A percentile compares a stretch with the other conserved stretches of the same genome.
phyloP scores from a whole-genome alignment of 2,113 vertebrate species.

The Stegostoma tigrinum region DNA sequence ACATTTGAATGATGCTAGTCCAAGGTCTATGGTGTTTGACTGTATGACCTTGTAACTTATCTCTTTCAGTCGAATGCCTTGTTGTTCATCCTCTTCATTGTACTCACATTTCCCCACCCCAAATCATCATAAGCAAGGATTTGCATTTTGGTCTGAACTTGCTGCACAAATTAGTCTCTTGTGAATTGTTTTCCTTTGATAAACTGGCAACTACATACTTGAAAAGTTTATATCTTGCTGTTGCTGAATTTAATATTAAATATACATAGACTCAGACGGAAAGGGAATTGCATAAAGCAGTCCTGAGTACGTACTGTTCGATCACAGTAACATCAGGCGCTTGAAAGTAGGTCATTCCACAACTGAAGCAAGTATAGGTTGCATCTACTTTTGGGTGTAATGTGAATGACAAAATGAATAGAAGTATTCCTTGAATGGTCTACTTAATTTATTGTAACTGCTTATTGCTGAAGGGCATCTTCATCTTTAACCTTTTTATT shows the following conservation, averaged over 20 bases:
- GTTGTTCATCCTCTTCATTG: not conserved
- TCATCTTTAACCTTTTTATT: not conserved
- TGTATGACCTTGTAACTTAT: not conserved
- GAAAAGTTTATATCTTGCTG: slow-evolving; percentile 29
- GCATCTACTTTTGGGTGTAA: not conserved
- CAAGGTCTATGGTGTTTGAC: not conserved
- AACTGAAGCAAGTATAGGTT: slow-evolving; percentile 1
- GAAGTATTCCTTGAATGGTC: not conserved
- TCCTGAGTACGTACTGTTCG: not conserved
- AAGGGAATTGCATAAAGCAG: slow-evolving; percentile 33
- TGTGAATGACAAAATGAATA: not conserved
- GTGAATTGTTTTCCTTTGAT: slow-evolving; percentile 33
- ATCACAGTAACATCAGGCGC: not conserved
- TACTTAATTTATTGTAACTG: not conserved
- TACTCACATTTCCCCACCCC: not conserved
- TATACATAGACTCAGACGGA: slow-evolving; percentile 29
- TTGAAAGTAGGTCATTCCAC: slow-evolving; percentile 28
- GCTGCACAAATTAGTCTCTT: slow-evolving; percentile 29
- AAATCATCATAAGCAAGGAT: slow-evolving; percentile 24
- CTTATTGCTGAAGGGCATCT: not conserved
- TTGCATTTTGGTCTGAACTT: slow-evolving; percentile 20
- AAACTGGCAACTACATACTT: slow-evolving; percentile 35
- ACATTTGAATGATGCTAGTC: not conserved
- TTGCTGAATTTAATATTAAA: slow-evolving; percentile 32
- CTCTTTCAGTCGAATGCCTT: slow-evolving; percentile 1